Conservation (phyloP, 1,140 invertebrate species). For the Caerostris extrusa region DNA sequence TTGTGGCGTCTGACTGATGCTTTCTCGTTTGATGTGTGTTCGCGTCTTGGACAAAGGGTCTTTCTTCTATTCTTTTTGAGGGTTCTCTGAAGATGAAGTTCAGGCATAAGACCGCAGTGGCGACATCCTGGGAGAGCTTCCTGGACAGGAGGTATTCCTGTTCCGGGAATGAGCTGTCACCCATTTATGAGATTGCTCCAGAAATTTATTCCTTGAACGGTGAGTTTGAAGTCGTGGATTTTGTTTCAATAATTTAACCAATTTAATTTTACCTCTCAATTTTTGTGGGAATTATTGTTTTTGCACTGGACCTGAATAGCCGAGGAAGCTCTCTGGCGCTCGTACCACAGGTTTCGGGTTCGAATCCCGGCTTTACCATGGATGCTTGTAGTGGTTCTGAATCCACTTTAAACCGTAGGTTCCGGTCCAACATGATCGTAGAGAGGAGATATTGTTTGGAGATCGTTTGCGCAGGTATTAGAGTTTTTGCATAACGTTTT, state of each 20-base stretch:
- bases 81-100: constrained; percentile 37
- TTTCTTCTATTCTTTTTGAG: neutral
- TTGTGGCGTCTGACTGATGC: neutral
- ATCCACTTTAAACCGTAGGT: too few relatives aligned
- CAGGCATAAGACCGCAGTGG: too few relatives aligned
- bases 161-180: neutral
- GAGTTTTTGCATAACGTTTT: too few relatives aligned
- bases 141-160: constrained; percentile 37
- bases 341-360: too few relatives aligned
- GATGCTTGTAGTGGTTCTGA: too few relatives aligned
- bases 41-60: neutral
- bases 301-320: too few relatives aligned
- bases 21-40: neutral
- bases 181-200: neutral
- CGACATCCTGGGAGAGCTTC: constrained; percentile 69
- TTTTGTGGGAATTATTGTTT: neutral
- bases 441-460: too few relatives aligned
- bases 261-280: neutral
- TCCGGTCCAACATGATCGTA: too few relatives aligned
- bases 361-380: too few relatives aligned
- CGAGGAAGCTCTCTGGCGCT: too few relatives aligned
- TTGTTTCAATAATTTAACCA: neutral
- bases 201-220: neutral
- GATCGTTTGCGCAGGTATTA: too few relatives aligned
- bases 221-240: neutral